Percentiles rank a stretch among this genome's conserved stretches.
These are phyloP conservation scores for Himalopsyche anomala DNA, from an alignment of 2,888 invertebrate genomes.

Conservation along the genomic window DNA sequence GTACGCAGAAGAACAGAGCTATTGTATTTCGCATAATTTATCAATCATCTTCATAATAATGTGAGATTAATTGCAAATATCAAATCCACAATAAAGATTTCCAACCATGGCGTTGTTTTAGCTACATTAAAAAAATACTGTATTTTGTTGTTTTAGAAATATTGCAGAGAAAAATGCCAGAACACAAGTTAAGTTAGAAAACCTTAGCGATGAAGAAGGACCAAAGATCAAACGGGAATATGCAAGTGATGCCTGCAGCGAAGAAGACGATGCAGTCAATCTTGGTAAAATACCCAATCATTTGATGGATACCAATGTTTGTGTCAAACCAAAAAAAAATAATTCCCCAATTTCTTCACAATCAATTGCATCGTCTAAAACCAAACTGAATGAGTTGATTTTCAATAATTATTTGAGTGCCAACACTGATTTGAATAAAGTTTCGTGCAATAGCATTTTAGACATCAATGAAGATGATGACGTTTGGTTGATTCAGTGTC, in stretches of 20 bases:
- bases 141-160: background rate
- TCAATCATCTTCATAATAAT: too few species aligned
- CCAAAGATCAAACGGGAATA: background rate
- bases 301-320: background rate
- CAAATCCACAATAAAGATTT: background rate
- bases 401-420: background rate
- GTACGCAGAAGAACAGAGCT: too few species aligned
- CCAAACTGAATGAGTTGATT: background rate
- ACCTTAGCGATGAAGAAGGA: background rate
- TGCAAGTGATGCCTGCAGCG: too few species aligned
- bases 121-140: too few species aligned
- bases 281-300: background rate
- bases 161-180: background rate
- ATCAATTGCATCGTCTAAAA: background rate
- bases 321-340: background rate
- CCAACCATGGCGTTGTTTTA: too few species aligned
- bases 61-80: background rate
- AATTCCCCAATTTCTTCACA: background rate
- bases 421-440: background rate
- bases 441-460: background rate
- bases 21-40: too few species aligned
- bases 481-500: slow-evolving; percentile 62
- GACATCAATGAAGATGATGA: slow-evolving; percentile 59
- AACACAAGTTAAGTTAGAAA: slow-evolving; percentile 39
- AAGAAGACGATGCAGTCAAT: too few species aligned